Percentiles rank a stretch among this genome's conserved stretches.
Conservation (phyloP, 2,888 invertebrate genomes). For the Lacanobia oleracea region DNA sequence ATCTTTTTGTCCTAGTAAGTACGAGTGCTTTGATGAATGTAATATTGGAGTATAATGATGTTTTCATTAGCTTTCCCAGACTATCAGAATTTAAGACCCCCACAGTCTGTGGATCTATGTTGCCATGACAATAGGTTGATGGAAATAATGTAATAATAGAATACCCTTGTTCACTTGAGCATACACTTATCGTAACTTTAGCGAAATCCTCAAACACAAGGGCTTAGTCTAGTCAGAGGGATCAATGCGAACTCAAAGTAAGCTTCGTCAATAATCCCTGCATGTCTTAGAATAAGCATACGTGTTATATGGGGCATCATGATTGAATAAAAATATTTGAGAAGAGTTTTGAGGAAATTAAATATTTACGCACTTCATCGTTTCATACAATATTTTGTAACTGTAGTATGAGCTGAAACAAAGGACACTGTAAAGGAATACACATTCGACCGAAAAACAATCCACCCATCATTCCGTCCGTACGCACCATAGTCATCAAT, state of each 20-base stretch:
- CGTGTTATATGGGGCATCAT: slow-evolving; percentile 1
- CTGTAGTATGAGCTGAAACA: not conserved
- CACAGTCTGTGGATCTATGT: not conserved
- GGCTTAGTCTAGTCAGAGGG: slow-evolving; percentile 40
- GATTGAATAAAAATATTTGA: slow-evolving; percentile 23
- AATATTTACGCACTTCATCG: not conserved
- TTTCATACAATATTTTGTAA: not conserved
- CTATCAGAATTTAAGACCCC: not conserved
- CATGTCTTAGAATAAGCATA: slow-evolving; percentile 1
- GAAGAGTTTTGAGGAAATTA: not conserved
- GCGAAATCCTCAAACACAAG: slow-evolving; percentile 33
- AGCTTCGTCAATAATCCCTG: slow-evolving; percentile 38
- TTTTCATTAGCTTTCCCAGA: not conserved
- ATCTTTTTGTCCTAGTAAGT: too few relatives aligned
- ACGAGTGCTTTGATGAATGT: not conserved
- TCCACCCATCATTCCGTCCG: not conserved
- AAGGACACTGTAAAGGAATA: slow-evolving; percentile 1
- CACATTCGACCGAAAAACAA: not conserved
- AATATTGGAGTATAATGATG: not conserved
- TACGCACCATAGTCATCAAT: slow-evolving; percentile 6
- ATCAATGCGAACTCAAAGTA: slow-evolving; percentile 26
- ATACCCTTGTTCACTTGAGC: slow-evolving; percentile 21
- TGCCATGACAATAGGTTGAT: not conserved
- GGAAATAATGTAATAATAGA: slow-evolving; percentile 6
- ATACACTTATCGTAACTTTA: slow-evolving; percentile 28